phyloP scores from a whole-genome alignment of 2,888 invertebrate species.

The Apoderus coryli region DNA sequence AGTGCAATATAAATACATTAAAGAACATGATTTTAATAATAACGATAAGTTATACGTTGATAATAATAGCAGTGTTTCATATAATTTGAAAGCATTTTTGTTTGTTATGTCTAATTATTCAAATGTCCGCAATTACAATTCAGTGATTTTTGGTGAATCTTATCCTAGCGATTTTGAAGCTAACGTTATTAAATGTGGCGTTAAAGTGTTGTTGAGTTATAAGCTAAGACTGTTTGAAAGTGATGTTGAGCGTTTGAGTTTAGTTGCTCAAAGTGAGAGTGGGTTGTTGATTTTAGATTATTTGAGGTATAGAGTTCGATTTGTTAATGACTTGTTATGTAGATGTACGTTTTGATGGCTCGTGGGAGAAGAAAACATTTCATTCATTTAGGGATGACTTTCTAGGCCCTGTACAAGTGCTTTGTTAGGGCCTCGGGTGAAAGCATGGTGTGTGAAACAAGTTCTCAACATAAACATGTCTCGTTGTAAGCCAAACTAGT shows the following conservation, averaged over 20 bases:
- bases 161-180: conserved; percentile 19
- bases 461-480: too few species aligned
- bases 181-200: too few species aligned
- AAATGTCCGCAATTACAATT: conserved; percentile 15
- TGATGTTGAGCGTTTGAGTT: conserved; percentile 8
- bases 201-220: conserved; percentile 14
- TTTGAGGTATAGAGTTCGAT: neutral
- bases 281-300: conserved; percentile 2
- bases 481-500: too few species aligned
- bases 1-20: conserved; percentile 44
- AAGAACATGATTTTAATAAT: conserved; percentile 39
- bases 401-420: too few species aligned
- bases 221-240: conserved; percentile 12
- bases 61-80: conserved; percentile 43
- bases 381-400: too few species aligned
- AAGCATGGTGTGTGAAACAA: too few species aligned
- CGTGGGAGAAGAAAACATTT: too few species aligned
- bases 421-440: too few species aligned
- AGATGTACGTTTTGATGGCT: too few species aligned
- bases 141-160: conserved; percentile 18
- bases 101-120: conserved; percentile 20
- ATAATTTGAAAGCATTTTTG: conserved; percentile 40
- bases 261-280: conserved; percentile 4
- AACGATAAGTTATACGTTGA: conserved; percentile 45
- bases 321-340: neutral